Percentiles rank a stretch among this genome's conserved stretches.
phyloP scores from a whole-genome alignment of 2,797 vertebrate species.

The Sarcophilus harrisii region DNA sequence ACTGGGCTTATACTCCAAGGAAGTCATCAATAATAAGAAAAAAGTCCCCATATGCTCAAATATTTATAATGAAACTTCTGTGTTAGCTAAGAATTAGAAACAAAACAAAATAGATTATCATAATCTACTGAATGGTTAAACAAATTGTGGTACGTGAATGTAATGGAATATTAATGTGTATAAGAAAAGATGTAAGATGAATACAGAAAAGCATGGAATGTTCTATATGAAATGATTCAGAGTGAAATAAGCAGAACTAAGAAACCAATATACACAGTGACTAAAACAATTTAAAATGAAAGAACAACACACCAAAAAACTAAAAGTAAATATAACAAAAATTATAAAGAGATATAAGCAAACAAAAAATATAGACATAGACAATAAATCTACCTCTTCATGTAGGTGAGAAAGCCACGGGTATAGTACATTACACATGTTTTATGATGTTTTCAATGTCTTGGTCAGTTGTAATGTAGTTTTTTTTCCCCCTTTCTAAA shows the following conservation, averaged over 20 bases:
- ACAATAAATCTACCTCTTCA: background rate
- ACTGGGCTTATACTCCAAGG: background rate
- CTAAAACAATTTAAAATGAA: background rate
- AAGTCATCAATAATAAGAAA: background rate
- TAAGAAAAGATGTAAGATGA: background rate
- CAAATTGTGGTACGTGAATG: background rate
- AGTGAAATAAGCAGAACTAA: background rate
- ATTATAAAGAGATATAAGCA: background rate
- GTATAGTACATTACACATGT: background rate
- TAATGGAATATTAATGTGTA: background rate
- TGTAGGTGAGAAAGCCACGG: background rate
- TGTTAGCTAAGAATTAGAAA: background rate
- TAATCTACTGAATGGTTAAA: background rate
- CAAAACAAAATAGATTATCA: background rate
- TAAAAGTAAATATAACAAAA: background rate
- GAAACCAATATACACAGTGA: background rate
- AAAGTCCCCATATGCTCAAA: background rate
- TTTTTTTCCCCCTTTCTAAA: background rate
- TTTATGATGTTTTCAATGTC: background rate
- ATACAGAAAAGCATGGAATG: background rate
- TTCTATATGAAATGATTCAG: background rate
- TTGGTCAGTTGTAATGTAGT: background rate
- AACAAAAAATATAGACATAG: background rate
- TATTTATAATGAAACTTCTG: background rate
- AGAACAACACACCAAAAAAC: background rate